A percentile compares a stretch with the other conserved stretches of the same genome.
Conservation (phyloP, 2,797 vertebrate species). For the Microhierax caerulescens region DNA sequence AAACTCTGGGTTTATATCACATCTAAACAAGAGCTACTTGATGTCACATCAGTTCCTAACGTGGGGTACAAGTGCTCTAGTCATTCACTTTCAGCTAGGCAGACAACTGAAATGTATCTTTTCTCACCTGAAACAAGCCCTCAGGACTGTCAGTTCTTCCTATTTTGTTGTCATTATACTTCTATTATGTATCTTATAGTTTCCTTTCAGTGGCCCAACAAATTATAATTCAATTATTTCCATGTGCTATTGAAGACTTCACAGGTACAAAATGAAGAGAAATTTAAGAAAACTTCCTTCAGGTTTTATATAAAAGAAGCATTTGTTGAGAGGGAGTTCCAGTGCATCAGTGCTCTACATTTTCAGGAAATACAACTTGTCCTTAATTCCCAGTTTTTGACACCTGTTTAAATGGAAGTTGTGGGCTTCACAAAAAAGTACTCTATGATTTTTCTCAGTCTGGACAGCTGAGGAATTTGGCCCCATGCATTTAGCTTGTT, state of each 20-base stretch:
- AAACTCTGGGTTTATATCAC: background rate
- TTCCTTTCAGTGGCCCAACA: background rate
- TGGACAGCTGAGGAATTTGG: background rate
- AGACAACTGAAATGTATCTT: background rate
- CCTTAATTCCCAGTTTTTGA: background rate
- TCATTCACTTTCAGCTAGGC: background rate
- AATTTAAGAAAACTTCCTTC: background rate
- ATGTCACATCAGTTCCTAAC: background rate
- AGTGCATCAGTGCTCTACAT: background rate
- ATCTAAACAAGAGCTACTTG: accelerated
- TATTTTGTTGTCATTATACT: background rate
- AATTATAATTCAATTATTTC: background rate
- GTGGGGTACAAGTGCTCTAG: background rate
- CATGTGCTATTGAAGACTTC: background rate
- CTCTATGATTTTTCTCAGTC: background rate
- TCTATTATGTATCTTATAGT: background rate
- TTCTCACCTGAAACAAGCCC: background rate
- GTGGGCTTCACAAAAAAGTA: background rate
- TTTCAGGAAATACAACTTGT: background rate
- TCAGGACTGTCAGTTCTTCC: background rate
- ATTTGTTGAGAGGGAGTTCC: background rate
- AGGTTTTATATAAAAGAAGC: background rate
- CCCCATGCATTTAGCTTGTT: background rate
- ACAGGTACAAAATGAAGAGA: background rate
- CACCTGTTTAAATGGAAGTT: background rate